Base-by-base conservation (phyloP, 2,113 vertebrate genomes). In the Heterochromis multidens region DNA sequence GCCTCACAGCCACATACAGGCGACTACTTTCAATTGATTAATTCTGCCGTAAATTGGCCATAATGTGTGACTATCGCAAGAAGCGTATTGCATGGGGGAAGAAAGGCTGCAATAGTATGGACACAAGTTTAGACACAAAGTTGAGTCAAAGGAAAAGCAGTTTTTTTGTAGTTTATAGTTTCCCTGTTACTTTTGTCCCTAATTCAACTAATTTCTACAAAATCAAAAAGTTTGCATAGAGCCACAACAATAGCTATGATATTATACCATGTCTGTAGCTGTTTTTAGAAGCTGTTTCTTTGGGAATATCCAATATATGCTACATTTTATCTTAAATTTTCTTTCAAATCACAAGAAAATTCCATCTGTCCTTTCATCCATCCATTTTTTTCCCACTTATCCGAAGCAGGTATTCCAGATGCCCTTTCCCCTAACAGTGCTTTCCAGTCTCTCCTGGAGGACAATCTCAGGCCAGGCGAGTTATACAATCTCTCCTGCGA, bases 31-130 rank as follows among this genome's bases (percentile, higher is more conserved):
- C 88, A 93, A 83, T 87, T 87, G 93, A 95, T 93, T 93, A 88
- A 91, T 91, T 91, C 92, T 88, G 93, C 83, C 84, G 89, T 83
- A 91, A 96, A 94, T 92, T 80, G 92, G 83, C 90, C 80, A 4
- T 89, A 93, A 94, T 93, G 91, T 89, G 91, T 94, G 91, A 95
- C 92, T 93, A 94, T 93, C 92, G 90, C 84, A 40, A 87, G 79
- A 21, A 86, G 70, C 27, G 63, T 8, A 72, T 62, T 86, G 88
- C 87, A 78, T 33, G 14, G 19, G 17, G 60, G 35, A 0, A 1
- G 7, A 12, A 11, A 40, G 31, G 72, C 82, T 82, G 81, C 84
- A 49, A 57, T 4, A 31, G 25, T 14, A 5, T 79, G 82, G 86
- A 82, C 65, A 59, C 61, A 80, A 87, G 63, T 89, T 88, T 82